phyloP scores from a whole-genome alignment of 2,888 invertebrate species.

The Byasa hedistus region DNA sequence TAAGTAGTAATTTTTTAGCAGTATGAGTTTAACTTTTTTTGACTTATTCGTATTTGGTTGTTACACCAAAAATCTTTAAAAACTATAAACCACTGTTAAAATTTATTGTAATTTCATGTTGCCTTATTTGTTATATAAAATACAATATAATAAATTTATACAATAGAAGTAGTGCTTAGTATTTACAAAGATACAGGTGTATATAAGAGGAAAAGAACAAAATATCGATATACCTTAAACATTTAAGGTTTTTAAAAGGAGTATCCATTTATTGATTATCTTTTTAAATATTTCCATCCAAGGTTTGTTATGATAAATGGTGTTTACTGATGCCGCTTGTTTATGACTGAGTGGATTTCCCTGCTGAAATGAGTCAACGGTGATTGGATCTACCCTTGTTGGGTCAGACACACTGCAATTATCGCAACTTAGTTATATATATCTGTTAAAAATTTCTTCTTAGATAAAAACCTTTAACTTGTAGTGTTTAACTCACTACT shows the following conservation, averaged over 20 bases:
- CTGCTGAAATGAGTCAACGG: constrained; percentile 23
- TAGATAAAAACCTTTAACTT: not conserved
- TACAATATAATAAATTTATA: too few relatives aligned
- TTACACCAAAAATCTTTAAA: too few relatives aligned
- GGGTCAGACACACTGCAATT: not conserved
- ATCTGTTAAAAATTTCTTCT: not conserved
- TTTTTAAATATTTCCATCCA: constrained; percentile 7
- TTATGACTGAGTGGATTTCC: constrained; percentile 22
- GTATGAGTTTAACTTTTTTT: too few relatives aligned
- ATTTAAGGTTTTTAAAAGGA: too few relatives aligned
- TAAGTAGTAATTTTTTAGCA: constrained; percentile 68
- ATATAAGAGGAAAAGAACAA: not conserved
- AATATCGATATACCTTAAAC: not conserved
- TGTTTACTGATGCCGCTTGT: not conserved
- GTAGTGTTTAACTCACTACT: not conserved
- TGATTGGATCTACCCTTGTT: constrained; percentile 8
- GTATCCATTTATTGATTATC: not conserved
- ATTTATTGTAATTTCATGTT: too few relatives aligned
- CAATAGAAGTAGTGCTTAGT: not conserved
- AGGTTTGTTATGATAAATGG: not conserved
- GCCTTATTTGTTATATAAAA: too few relatives aligned
- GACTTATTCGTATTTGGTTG: too few relatives aligned
- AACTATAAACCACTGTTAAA: too few relatives aligned
- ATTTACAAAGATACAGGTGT: not conserved
- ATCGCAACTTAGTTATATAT: not conserved